Base-by-base conservation (phyloP, 2,888 invertebrate species). In the Teinopalpus imperialis region DNA sequence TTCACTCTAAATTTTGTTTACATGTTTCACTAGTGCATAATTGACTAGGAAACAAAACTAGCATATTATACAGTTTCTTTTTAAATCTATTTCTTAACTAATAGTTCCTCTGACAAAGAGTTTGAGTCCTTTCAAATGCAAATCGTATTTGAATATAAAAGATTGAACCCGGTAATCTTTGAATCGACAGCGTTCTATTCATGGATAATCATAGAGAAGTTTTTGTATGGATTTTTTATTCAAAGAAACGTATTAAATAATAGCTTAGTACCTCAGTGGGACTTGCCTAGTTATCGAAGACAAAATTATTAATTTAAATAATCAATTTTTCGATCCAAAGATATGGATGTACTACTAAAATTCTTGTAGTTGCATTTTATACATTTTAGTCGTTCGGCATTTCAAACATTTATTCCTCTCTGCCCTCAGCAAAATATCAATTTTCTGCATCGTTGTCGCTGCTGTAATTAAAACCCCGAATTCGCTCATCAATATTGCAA, bases 401-500 rank as follows among this genome's bases (percentile, higher is more conserved):
- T n/a, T n/a, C n/a, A n/a, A 13, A n/a, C 30, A 13, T 34, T 23
- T 21, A 4, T n/a, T 12, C 6, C 21, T 6, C 14, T 30, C 14
- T 2, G 5, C 18, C 8, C 30, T 10, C 29, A 29, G 10, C 3
- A 10, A n/a, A 16, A 34, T 21, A 26, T 23, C 2, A 34, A 39
- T 45, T 34, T 27, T 18, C 40, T 14, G 26, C 45, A 29, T 23
- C 34, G 45, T 12, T 29, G 16, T 14, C 12, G 5, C 16, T 14
- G 16, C 20, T 18, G 46, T 29, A 46, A 46, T 46, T 46, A 35
- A 46, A 46, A 46, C 21, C 34, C 10, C 27, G 20, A 43, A 43
- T 52, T 53, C 54, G 48, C 56, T 57, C 54, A 56, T 73, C 72
- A 69, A 74, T 74, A 74, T 69, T 66, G 68, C 66, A 61, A 58